A percentile compares a stretch with the other conserved stretches of the same genome.
phyloP scores from a whole-genome alignment of 2,113 vertebrate genomes.

The Seriola quinqueradiata region DNA sequence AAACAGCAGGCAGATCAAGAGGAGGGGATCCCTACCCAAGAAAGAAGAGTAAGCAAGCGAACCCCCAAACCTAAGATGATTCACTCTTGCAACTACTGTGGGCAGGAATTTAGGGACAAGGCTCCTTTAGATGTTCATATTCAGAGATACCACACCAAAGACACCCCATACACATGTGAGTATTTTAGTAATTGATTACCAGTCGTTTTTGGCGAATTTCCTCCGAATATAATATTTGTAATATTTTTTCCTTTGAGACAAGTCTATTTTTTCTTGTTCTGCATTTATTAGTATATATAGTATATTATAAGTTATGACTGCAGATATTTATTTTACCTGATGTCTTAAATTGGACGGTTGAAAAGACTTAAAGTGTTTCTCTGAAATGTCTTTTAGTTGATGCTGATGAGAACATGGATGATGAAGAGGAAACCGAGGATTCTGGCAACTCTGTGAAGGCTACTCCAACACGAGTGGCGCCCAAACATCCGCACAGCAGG shows the following conservation, averaged over 20 bases:
- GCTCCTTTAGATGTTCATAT: slow-evolving; percentile 81
- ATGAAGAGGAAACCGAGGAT: slow-evolving; percentile 52
- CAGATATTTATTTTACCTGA: background rate
- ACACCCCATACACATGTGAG: slow-evolving; percentile 75
- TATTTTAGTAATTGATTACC: slow-evolving; percentile 1
- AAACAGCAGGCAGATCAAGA: slow-evolving; percentile 51
- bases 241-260: background rate
- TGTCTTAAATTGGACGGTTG: background rate
- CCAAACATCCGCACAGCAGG: slow-evolving; percentile 82
- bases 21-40: slow-evolving; percentile 22
- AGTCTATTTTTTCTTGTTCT: background rate
- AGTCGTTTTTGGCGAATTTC: background rate
- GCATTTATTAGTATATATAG: no score
- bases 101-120: slow-evolving; percentile 80
- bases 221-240: background rate
- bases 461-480: slow-evolving; percentile 66
- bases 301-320: background rate
- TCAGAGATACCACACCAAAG: slow-evolving; percentile 81
- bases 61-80: slow-evolving; percentile 79
- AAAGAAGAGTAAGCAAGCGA: slow-evolving; percentile 76
- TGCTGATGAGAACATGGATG: slow-evolving; percentile 53
- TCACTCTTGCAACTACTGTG: slow-evolving; percentile 83
- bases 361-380: slow-evolving; percentile 11
- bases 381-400: slow-evolving; percentile 68
- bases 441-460: slow-evolving; percentile 28